phyloP scores from a whole-genome alignment of 2,888 invertebrate species.

The Dendrolimus pini region DNA sequence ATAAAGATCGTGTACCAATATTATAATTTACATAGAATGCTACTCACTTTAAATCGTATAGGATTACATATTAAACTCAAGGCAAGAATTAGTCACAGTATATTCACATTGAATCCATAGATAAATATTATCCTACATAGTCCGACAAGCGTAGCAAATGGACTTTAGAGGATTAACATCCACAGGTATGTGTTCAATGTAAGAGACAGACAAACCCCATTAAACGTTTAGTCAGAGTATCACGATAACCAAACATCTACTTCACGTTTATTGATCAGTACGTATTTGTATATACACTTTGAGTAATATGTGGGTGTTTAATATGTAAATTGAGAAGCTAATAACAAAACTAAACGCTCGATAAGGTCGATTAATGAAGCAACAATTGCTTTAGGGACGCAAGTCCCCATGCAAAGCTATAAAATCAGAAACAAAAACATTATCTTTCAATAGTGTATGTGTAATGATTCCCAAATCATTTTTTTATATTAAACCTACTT shows the following conservation, averaged over 20 bases:
- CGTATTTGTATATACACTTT: constrained; percentile 15
- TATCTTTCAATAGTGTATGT: no score
- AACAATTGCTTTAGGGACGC: no score
- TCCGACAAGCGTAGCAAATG: constrained; percentile 36
- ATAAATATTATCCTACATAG: constrained; percentile 50
- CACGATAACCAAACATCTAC: constrained; percentile 21
- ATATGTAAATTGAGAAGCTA: constrained; percentile 40
- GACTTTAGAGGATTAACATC: constrained; percentile 14
- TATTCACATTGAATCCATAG: constrained; percentile 33
- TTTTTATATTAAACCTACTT: no score
- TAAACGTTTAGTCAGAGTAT: constrained; percentile 20
- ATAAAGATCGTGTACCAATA: no score
- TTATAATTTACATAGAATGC: no score
- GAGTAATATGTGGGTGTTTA: constrained; percentile 38
- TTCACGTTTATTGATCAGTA: constrained; percentile 9
- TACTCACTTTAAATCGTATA: constrained; percentile 17
- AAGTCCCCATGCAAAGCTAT: no score
- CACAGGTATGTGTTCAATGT: constrained; percentile 15
- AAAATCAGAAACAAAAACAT: no score
- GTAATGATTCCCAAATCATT: no score
- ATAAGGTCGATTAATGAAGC: constrained; percentile 30
- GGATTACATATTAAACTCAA: constrained; percentile 17
- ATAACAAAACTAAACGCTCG: constrained; percentile 25
- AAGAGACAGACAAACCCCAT: constrained; percentile 13
- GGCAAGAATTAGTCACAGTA: constrained; percentile 35